These are phyloP conservation scores for Nothura maculosa DNA, from an alignment of 2,797 vertebrate genomes.

Conservation along the genomic window DNA sequence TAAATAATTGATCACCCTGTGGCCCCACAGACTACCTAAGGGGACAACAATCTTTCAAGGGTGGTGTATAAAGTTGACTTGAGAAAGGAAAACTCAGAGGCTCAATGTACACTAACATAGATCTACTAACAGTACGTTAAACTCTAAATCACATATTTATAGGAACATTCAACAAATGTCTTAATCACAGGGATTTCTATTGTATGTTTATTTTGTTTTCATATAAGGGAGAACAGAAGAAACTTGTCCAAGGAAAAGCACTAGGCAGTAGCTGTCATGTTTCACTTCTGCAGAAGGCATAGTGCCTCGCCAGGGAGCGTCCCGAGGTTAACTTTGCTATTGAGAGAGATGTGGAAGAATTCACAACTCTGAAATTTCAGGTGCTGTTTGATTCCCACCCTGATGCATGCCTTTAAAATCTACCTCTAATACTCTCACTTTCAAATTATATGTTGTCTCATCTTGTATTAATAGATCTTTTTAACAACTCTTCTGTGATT, in stretches of 20 bases:
- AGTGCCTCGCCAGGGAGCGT: neutral
- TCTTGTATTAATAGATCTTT: neutral
- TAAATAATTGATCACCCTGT: neutral
- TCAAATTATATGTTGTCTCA: fast-evolving
- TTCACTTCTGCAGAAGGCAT: neutral
- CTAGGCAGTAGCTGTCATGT: neutral
- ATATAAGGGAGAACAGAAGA: neutral
- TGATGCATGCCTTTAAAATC: neutral
- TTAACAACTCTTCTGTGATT: neutral
- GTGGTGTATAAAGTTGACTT: fast-evolving
- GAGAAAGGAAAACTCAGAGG: neutral
- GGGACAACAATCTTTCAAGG: neutral
- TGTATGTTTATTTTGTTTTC: neutral
- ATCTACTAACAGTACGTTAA: neutral
- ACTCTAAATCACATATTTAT: neutral
- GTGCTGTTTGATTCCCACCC: neutral
- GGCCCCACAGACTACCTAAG: neutral
- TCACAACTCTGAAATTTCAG: neutral
- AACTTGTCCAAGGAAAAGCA: neutral
- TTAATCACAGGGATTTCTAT: neutral
- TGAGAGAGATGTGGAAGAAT: neutral
- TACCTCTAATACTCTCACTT: neutral
- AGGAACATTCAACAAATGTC: neutral
- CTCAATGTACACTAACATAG: neutral
- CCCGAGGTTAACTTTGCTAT: neutral